Base-by-base conservation (phyloP, 2,888 invertebrate genomes). In the Hydropsyche betteni region DNA sequence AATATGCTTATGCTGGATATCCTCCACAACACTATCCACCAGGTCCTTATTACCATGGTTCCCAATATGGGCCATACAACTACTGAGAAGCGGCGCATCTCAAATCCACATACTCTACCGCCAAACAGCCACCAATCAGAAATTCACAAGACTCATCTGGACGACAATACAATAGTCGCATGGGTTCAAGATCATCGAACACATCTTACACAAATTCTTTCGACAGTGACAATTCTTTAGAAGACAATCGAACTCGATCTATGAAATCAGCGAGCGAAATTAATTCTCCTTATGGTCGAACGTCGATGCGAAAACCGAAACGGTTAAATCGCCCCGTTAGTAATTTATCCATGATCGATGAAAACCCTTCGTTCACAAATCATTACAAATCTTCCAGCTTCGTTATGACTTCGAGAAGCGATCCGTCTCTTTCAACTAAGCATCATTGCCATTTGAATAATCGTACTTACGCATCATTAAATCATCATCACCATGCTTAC, bases 41-140 rank as follows among this genome's bases (percentile, higher is more conserved):
- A 76, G 94, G 93, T 55, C 95, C 95, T 50, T 94, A 94, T 83
- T 96, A 96, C 86, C 95, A 95, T 85, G 95, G 95, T 82, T 95
- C 96, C 72, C 96, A 96, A 83, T 96, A 96, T 84, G 95, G 94
- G 74, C 96, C 95, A 71, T 96, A 96, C 89, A 96, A 96, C 87
- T 96, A 96, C 88, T 96, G 91, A 91, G 83, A 86, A 83, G 78
- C 83, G 84, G 86, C 87, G 86, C 87, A 87, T 87, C 85, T 86
- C 80, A 83, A 83, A 84, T 84, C 84, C 84, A 83, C 82, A 84
- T 84, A 84, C 82, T 86, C 80, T 83, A 71, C 14, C 74, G 58
- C 52, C 87, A 83, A 86, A 86, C 81, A 86, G 87, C 81, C 86
- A 86, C 81, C 86, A 86, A 80, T 86, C 86, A 84, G 85, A 86